Evolutionary conservation across 2,888 invertebrate genomes (phyloP).

Genomic region (Trimorus sp.): DNA sequence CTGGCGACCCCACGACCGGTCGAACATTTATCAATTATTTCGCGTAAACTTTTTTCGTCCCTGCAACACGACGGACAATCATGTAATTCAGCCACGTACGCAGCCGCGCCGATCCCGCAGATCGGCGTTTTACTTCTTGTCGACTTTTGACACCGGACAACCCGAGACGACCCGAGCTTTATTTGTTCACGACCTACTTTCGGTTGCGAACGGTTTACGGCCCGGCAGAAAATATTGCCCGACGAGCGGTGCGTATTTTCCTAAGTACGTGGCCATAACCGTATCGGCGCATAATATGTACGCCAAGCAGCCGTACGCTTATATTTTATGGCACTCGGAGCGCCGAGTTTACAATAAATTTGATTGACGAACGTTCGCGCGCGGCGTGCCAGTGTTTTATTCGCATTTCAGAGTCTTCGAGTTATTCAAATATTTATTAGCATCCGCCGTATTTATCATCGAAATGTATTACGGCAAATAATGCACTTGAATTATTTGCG

Average conservation of each 20-base stretch:
- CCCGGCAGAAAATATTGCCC: slow-evolving; percentile 30
- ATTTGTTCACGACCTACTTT: slow-evolving; percentile 46
- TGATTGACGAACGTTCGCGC: slow-evolving; percentile 17
- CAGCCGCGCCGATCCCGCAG: slow-evolving; percentile 38
- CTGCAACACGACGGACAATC: slow-evolving; percentile 73
- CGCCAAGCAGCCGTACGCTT: slow-evolving; percentile 18
- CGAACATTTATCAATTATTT: slow-evolving; percentile 78
- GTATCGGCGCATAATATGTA: slow-evolving; percentile 22
- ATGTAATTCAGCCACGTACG: slow-evolving; percentile 73
- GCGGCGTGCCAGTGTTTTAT: slow-evolving; percentile 17
- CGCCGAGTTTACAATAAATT: slow-evolving; percentile 27
- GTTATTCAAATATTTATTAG: background rate
- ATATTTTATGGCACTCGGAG: slow-evolving; percentile 22
- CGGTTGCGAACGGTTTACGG: slow-evolving; percentile 28
- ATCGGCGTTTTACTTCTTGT: slow-evolving; percentile 52
- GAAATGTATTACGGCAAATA: too few species aligned
- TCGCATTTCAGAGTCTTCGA: slow-evolving; percentile 1
- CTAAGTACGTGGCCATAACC: slow-evolving; percentile 30
- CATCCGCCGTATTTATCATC: too few species aligned
- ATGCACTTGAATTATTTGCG: too few species aligned
- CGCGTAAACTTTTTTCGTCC: slow-evolving; percentile 72
- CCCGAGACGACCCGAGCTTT: slow-evolving; percentile 38
- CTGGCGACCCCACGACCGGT: slow-evolving; percentile 65
- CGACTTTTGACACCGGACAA: slow-evolving; percentile 48
- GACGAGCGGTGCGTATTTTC: slow-evolving; percentile 31